phyloP scores from a whole-genome alignment of 1,140 invertebrate genomes.

The Drosophila lacertosa region DNA sequence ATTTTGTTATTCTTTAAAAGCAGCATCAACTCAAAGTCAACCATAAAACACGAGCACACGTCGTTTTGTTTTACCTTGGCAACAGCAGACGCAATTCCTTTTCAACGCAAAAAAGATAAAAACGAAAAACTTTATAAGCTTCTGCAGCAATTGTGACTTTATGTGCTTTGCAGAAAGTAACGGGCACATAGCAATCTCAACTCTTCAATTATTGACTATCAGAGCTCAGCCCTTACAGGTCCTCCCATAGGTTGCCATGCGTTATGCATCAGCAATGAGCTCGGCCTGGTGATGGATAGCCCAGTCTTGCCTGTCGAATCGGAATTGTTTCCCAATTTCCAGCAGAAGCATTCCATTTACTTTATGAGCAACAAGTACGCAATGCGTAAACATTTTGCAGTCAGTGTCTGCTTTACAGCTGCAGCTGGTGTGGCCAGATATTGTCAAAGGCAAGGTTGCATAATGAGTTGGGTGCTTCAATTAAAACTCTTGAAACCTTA shows the following conservation, averaged over 20 bases:
- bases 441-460: background rate
- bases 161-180: slow-evolving; percentile 24
- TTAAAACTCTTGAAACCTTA: no score
- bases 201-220: slow-evolving; percentile 49
- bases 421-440: background rate
- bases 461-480: no score
- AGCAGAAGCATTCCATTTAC: slow-evolving; percentile 22
- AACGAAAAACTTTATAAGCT: slow-evolving; percentile 6
- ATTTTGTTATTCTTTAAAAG: slow-evolving; percentile 27
- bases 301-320: background rate
- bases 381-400: slow-evolving; percentile 22
- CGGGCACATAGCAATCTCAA: slow-evolving; percentile 38
- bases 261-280: slow-evolving; percentile 54
- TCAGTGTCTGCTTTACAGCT: background rate
- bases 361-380: slow-evolving; percentile 61
- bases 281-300: background rate
- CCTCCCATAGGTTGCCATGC: slow-evolving; percentile 22
- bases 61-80: background rate
- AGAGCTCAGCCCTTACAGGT: slow-evolving; percentile 4
- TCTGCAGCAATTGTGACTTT: slow-evolving; percentile 39
- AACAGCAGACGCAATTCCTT: background rate
- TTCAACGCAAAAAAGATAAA: background rate
- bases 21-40: slow-evolving; percentile 18
- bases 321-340: slow-evolving; percentile 9
- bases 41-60: slow-evolving; percentile 5